Evolutionary conservation across 2,113 vertebrate genomes (phyloP), one percentile per base, ranked within the genome.

Genomic region (Microcebus ravelobensis): DNA sequence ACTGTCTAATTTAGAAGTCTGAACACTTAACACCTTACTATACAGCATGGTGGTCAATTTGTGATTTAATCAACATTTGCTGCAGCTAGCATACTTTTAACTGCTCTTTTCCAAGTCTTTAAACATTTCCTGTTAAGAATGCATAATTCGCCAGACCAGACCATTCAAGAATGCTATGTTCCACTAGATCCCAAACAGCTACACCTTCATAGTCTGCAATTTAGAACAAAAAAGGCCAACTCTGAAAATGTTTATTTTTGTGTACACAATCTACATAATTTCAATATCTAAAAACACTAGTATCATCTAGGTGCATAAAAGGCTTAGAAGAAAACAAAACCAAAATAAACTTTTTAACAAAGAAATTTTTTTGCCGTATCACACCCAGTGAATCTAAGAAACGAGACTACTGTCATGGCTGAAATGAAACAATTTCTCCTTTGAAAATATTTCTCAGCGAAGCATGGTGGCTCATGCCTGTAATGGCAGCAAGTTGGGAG

Each of bases 111-210:
- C 18, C 59, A 91, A n/a, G 29, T 76, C 65, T 87, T 90, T 74
- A 97, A 87, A 63, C 71, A 85, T 76, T 93, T 95, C 52, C 67
- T 81, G 34, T 85, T 90, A 90, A 84, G 34, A 90, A 94, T 81
- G 57, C 45, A 52, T 61, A 50, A 87, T 73, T 29, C 34, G 42
- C 27, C 42, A 25, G 67, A 63, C 31, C 50, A 34, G 71, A 95
- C 12, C 59, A 79, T 8, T 84, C 55, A 87, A 73, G 55, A 93
- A 89, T 50, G 27, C 4, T 90, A 29, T 29, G 70, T 21, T 90
- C 36, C 48, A n/a, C 36, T 61, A 36, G 59, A 63, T 90, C 45
- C 25, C 7, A 59, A 87, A 92, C 2, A 90, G 63, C 45, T 59
- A 84, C 13, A 82, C 27, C 15, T 87, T 52, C n/a, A 27, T 36